Percentiles rank a stretch among this genome's conserved stretches.
Evolutionary conservation across 2,797 vertebrate species (phyloP).

Genomic region (Chaenodraco wilsoni): DNA sequence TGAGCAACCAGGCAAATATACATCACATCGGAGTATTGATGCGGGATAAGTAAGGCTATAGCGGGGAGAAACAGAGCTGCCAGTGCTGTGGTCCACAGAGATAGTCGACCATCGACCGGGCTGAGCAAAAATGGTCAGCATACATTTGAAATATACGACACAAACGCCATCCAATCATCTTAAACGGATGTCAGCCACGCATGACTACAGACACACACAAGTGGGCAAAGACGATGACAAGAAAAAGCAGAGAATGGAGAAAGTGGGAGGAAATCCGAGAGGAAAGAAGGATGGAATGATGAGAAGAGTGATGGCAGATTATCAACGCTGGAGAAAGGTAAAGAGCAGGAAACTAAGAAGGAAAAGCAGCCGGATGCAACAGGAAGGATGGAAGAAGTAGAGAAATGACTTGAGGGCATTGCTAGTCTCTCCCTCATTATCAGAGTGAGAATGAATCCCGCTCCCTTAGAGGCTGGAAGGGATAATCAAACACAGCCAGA

Average conservation of each 20-base stretch:
- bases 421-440: slow-evolving; percentile 86
- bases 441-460: slow-evolving; percentile 84
- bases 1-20: slow-evolving; percentile 68
- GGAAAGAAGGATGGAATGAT: slow-evolving; percentile 4
- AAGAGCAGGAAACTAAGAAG: slow-evolving; percentile 40
- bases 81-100: slow-evolving; percentile 56
- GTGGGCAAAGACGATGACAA: slow-evolving; percentile 12
- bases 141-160: slow-evolving; percentile 59
- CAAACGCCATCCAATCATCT: slow-evolving; percentile 30
- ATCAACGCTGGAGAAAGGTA: slow-evolving; percentile 46
- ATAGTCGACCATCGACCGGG: slow-evolving; percentile 53
- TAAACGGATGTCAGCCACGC: slow-evolving; percentile 32
- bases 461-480: slow-evolving; percentile 81
- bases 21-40: slow-evolving; percentile 65
- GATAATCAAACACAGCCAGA: slow-evolving; percentile 84
- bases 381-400: slow-evolving; percentile 75
- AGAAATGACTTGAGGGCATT: slow-evolving; percentile 87
- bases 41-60: slow-evolving; percentile 66
- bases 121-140: slow-evolving; percentile 67
- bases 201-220: slow-evolving; percentile 16
- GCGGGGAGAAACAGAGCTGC: slow-evolving; percentile 65
- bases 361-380: slow-evolving; percentile 65
- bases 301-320: slow-evolving; percentile 41
- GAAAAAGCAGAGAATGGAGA: slow-evolving; percentile 17
- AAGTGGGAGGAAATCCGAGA: slow-evolving; percentile 14